Base-by-base conservation (phyloP, 2,113 vertebrate species). In the Ciconia boyciana region DNA sequence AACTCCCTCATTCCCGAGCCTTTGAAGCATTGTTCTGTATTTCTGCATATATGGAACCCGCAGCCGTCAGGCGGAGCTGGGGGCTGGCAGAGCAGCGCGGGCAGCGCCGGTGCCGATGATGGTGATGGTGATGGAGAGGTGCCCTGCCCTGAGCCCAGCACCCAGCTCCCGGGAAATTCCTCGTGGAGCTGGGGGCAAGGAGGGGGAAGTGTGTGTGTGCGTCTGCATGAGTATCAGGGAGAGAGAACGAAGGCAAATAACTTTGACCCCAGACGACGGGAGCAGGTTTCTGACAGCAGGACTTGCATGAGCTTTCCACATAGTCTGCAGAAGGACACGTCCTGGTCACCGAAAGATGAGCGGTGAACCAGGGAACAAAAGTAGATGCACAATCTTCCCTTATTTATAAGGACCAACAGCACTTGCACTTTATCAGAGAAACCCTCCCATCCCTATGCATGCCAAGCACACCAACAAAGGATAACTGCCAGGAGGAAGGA, bases 351-450 rank as follows among this genome's bases (percentile, higher is more conserved):
- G 0, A 0, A 32, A 49, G 79, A 7, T n/a, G 39, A 11, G 49
- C 0, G 21, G 70, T 44, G 64, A 71, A 34, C 64, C 70, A 49
- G 81, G 84, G 52, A 68, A 81, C 62, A 75, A 55, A 72, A 44
- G 72, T 93, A 94, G 60, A 91, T 95, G 80, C 87, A 83, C 66
- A 60, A 76, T 43, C 84, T 93, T 83, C 93, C 89, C 89, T 87
- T 93, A 57, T 88, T 90, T 93, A 51, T 60, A 91, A 91, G 94
- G 93, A 96, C 48, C 91, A 74, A 94, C 75, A 94, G 80, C 89
- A 91, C 83, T 93, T 90, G 82, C 86, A 77, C 93, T 96, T 96
- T 93, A 91, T 90, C 88, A 60, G 92, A 87, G 66, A 57, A 85
- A 36, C 49, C 58, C 68, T 71, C 71, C 68, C 64, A 7, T 16